phyloP scores from a whole-genome alignment of 2,113 vertebrate genomes.

The Aythya baeri region DNA sequence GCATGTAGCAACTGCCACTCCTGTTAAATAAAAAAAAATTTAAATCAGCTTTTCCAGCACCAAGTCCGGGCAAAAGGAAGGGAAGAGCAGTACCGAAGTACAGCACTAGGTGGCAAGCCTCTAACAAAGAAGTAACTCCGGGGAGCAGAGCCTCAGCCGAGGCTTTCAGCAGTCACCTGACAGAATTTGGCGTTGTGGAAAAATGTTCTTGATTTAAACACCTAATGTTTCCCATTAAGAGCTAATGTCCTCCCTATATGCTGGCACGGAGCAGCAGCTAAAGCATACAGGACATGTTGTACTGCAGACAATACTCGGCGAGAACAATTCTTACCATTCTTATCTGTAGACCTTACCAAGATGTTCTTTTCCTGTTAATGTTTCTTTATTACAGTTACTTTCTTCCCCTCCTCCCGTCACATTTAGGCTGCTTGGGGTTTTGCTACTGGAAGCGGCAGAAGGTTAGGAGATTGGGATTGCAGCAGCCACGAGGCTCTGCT shows the following conservation, averaged over 20 bases:
- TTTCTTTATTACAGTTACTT: background rate
- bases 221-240: background rate
- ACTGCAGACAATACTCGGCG: background rate
- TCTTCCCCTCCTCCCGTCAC: background rate
- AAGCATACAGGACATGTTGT: background rate
- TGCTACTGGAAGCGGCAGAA: background rate
- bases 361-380: conserved; percentile 17
- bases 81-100: background rate
- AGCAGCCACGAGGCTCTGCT: background rate
- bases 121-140: background rate
- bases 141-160: background rate
- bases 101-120: conserved; percentile 64
- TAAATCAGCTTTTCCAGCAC: background rate
- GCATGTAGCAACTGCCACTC: background rate
- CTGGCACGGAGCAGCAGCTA: background rate
- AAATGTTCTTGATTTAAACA: background rate
- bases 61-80: background rate
- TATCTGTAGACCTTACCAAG: conserved; percentile 42
- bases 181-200: background rate
- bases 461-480: background rate
- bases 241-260: background rate
- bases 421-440: background rate
- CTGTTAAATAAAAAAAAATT: fast-evolving
- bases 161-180: background rate
- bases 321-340: conserved; percentile 12